Conservation (phyloP, 2,113 vertebrate species). For the Lucifuga dentata region DNA sequence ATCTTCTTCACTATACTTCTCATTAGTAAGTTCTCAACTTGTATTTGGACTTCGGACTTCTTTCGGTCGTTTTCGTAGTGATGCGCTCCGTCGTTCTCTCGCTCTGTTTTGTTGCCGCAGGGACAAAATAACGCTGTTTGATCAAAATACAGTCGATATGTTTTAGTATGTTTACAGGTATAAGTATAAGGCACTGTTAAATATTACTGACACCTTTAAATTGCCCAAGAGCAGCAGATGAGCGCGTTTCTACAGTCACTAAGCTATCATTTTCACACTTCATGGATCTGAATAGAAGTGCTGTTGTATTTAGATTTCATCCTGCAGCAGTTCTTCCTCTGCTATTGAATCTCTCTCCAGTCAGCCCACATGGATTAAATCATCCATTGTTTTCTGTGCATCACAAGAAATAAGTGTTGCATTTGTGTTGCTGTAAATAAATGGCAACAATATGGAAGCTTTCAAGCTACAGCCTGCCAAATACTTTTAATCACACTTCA, state of each 20-base stretch:
- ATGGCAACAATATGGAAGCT: neutral
- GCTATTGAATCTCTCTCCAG: neutral
- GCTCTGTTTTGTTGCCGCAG: too few species aligned
- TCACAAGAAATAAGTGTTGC: neutral
- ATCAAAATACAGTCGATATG: too few species aligned
- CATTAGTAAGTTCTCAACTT: constrained; percentile 58
- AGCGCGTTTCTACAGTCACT: too few species aligned
- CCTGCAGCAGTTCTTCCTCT: neutral
- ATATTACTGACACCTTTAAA: too few species aligned
- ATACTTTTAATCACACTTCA: neutral
- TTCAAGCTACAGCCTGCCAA: constrained; percentile 6
- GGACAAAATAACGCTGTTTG: too few species aligned
- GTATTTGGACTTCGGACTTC: neutral
- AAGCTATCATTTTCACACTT: neutral
- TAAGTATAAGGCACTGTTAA: neutral
- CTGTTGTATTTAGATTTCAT: too few species aligned
- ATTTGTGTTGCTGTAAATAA: neutral
- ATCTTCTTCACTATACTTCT: constrained; percentile 29
- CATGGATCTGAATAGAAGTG: neutral
- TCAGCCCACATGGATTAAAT: neutral
- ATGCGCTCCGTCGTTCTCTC: neutral
- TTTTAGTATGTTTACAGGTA: neutral
- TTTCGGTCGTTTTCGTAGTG: neutral
- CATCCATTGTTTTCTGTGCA: neutral
- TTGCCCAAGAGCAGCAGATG: too few species aligned